Evolutionary conservation across 2,113 vertebrate species (phyloP).

Genomic region (Pristiophorus japonicus): DNA sequence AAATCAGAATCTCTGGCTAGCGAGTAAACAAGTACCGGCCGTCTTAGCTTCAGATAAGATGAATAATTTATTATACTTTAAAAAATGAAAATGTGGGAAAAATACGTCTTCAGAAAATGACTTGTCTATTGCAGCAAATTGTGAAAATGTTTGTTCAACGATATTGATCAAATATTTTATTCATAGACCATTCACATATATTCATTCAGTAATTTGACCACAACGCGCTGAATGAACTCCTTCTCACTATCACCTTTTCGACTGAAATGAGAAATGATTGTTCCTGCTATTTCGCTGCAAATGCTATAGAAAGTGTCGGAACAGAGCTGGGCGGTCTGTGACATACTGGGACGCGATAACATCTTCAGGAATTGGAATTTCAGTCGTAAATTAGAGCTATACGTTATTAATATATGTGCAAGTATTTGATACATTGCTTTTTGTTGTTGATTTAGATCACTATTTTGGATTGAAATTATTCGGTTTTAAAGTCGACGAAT

Average conservation of each 20-base stretch:
- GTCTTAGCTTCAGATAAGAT: not conserved
- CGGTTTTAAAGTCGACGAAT: conserved; percentile 12
- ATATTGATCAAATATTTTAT: not conserved
- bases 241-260: not conserved
- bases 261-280: not conserved
- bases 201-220: not conserved
- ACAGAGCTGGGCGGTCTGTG: not conserved
- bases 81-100: not conserved
- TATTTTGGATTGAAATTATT: not conserved
- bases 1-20: not conserved
- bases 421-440: not conserved
- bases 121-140: not conserved
- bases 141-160: not conserved
- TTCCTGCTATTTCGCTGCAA: not conserved
- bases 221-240: too few species aligned
- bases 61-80: not conserved
- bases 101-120: not conserved
- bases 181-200: not conserved
- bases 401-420: not conserved
- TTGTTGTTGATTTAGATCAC: not conserved
- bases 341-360: not conserved
- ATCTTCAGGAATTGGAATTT: not conserved
- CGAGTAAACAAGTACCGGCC: not conserved
- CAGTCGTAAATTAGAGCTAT: not conserved
- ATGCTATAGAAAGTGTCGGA: not conserved